These are phyloP conservation scores for Cyrtonyx montezumae DNA, from an alignment of 2,113 vertebrate genomes.

Conservation along the genomic window DNA sequence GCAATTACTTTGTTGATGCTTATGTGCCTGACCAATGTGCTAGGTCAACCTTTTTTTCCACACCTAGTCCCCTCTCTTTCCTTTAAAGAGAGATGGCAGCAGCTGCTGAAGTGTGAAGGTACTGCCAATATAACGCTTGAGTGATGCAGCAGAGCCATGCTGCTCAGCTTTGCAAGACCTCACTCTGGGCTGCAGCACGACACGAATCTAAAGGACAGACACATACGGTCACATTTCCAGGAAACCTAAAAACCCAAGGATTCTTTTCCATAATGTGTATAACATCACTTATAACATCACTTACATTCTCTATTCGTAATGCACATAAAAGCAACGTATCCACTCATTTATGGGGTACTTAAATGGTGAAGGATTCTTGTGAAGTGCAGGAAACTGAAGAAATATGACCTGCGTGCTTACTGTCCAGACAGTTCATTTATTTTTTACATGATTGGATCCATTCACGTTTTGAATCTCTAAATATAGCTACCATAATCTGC, in stretches of 20 bases:
- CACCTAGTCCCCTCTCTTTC: neutral
- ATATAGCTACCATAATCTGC: neutral
- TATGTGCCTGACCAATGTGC: neutral
- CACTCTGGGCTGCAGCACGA: neutral
- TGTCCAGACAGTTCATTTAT: neutral
- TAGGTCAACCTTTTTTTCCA: neutral
- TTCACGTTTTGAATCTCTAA: neutral
- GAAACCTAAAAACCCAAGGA: neutral
- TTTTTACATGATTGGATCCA: neutral
- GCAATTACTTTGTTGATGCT: neutral
- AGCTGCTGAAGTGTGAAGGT: neutral
- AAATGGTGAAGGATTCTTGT: neutral
- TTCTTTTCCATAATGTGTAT: neutral
- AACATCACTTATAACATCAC: neutral
- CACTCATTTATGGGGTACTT: neutral
- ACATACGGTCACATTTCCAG: neutral
- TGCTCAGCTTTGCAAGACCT: neutral
- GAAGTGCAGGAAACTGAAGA: neutral
- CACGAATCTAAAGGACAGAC: neutral
- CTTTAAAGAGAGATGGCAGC: neutral
- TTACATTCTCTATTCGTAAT: neutral
- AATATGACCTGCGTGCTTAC: neutral
- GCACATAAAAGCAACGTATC: neutral
- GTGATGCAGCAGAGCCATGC: neutral
- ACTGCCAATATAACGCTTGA: neutral